Evolutionary conservation across 2,888 invertebrate genomes (phyloP), one percentile per base, ranked within the genome.

Genomic region (Aleiodes alternator): DNA sequence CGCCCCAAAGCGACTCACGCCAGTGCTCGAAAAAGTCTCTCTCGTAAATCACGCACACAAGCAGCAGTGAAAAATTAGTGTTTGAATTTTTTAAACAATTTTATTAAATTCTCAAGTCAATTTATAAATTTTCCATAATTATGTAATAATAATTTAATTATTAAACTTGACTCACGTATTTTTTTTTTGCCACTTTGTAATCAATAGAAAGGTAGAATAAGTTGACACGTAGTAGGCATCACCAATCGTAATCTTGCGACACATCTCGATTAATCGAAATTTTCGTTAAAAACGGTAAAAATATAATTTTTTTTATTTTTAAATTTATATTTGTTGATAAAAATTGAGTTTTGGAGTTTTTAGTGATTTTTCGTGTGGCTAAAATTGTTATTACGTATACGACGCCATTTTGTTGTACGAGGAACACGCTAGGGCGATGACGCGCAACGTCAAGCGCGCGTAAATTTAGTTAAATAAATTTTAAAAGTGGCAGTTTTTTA

Each of bases 151-250:
- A 4, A 38, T 8, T 23, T 9, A 59, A 59, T 64, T 64, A 23
- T 64, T 48, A 16, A 43, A 48, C 71, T 72, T 75, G 75, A 75
- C 70, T 75, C 61, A 66, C 75, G 75, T 75, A 72, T 71, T 72
- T 31, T 23, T 55, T 71, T 72, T 31, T 23, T 55, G 43, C 9
- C 50, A 29, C 57, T 61, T 74, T 34, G 38, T 71, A 71, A 75
- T 75, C 68, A 72, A 75, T 75, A 68, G 29, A 48, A 68, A 51
- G 29, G 50, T 12, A 68, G 29, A 50, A 51, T 29, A 50, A 57
- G 23, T 71, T 68, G 51, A 68, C 68, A 68, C 68, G 68, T 66
- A 48, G 14, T 5, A 23, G 5, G 34, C 38, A 61, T 34, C 29
- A 29, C n/a, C 34, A 59, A 59, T 59, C 11, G 23, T 11, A 9